phyloP scores from a whole-genome alignment of 2,113 vertebrate species.

The Pelodiscus sinensis region DNA sequence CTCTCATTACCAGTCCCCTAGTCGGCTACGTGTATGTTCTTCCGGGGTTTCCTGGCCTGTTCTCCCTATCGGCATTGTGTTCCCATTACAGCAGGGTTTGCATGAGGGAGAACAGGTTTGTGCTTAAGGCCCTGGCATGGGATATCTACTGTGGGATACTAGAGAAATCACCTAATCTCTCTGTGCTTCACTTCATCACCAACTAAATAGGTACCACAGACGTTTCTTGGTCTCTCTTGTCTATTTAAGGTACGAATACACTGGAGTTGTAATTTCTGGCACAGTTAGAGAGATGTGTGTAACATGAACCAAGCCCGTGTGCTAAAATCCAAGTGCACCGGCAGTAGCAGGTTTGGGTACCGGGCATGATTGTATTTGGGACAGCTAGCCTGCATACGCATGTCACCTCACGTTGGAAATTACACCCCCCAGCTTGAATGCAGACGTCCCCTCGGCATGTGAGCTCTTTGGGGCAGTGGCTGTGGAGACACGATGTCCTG shows the following conservation, averaged over 20 bases:
- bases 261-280: neutral
- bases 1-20: slow-evolving; percentile 8
- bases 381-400: neutral
- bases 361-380: neutral
- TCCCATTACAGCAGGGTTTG: neutral
- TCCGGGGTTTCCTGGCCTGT: neutral
- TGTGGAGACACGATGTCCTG: neutral
- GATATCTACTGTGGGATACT: neutral
- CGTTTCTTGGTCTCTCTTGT: neutral
- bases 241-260: neutral
- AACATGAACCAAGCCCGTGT: neutral
- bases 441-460: neutral
- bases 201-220: neutral
- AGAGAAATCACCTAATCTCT: neutral
- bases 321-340: neutral
- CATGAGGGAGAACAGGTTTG: neutral
- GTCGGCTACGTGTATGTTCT: fast-evolving
- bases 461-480: neutral
- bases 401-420: neutral
- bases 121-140: neutral
- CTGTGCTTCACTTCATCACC: neutral
- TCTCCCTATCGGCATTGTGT: neutral
- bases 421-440: neutral
- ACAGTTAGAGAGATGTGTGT: no score
- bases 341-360: neutral